Evolutionary conservation across 2,113 vertebrate species (phyloP), one percentile per base, ranked within the genome.

Genomic region (Sitta europaea): DNA sequence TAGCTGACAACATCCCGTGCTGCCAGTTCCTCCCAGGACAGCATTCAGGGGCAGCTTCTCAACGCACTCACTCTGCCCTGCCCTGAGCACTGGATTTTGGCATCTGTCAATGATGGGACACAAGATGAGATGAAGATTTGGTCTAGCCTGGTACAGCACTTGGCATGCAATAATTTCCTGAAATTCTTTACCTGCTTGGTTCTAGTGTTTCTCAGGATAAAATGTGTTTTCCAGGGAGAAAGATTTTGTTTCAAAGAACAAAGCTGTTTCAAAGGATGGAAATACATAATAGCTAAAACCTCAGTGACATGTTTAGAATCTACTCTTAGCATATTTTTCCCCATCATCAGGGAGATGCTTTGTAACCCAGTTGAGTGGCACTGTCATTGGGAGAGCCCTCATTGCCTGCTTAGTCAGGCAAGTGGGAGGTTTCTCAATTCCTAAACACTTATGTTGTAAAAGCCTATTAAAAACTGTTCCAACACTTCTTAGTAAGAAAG

Each of bases 1-100:
- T 65, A 36, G 31, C 24, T 35, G n/a, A 57, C 24, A 47, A 29
- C 10, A 42, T 14, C 33, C 50, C 47, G 23, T 12, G 27, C 40
- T 77, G 40, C 12, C 2, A 4, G 15, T 12, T 79, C n/a, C 28
- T 53, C 6, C 54, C 1, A 1, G 20, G 35, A 15, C 58, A 80
- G 25, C 0, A 0, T 14, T 68, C 29, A 61, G 31, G 18, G n/a
- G 3, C 55, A 48, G 27, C 22, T 63, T 72, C 21, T 14, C 3
- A 3, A 9, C 33, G 59, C 5, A 7, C 10, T 29, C 43, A 16
- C 15, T 57, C 15, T 42, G 24, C 28, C 50, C 20, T 67, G 12
- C 25, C 22, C 48, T 2, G 2, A 50, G 28, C 6, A 16, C 10
- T 10, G 27, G 18, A 13, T 73, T 79, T 81, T 70, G 47, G 29